These are phyloP conservation scores for Creontiades dilutus DNA, from an alignment of 2,888 invertebrate genomes.

Conservation along the genomic window DNA sequence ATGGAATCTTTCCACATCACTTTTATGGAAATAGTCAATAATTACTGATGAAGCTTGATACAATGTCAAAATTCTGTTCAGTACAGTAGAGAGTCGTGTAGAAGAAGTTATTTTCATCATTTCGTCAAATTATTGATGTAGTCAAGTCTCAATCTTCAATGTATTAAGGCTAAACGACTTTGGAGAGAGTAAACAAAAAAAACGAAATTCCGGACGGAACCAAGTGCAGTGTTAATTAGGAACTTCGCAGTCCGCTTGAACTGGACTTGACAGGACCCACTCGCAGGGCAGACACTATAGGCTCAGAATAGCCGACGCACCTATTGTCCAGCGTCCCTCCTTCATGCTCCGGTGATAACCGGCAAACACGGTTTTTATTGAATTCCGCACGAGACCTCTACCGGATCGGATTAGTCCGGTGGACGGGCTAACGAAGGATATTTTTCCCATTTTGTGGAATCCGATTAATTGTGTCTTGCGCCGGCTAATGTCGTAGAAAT, in stretches of 20 bases:
- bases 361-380: conserved; percentile 70
- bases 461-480: conserved; percentile 62
- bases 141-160: too few species aligned
- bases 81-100: too few species aligned
- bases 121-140: too few species aligned
- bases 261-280: conserved; percentile 30
- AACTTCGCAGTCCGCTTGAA: conserved; percentile 2
- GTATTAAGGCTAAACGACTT: too few species aligned
- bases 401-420: conserved; percentile 51
- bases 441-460: conserved; percentile 60
- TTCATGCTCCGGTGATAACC: conserved; percentile 63
- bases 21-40: too few species aligned
- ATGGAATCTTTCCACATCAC: too few species aligned
- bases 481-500: conserved; percentile 57
- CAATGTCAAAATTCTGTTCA: too few species aligned
- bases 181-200: too few species aligned
- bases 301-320: conserved; percentile 17
- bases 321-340: conserved; percentile 55
- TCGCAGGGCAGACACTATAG: not conserved
- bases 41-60: too few species aligned
- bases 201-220: too few species aligned
- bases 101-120: too few species aligned
- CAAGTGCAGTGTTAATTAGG: conserved; percentile 21
- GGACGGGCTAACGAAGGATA: conserved; percentile 2
- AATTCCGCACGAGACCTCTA: conserved; percentile 55